These are phyloP conservation scores for Eupithecia dodoneata DNA, from an alignment of 2,888 invertebrate genomes.

Conservation along the genomic window DNA sequence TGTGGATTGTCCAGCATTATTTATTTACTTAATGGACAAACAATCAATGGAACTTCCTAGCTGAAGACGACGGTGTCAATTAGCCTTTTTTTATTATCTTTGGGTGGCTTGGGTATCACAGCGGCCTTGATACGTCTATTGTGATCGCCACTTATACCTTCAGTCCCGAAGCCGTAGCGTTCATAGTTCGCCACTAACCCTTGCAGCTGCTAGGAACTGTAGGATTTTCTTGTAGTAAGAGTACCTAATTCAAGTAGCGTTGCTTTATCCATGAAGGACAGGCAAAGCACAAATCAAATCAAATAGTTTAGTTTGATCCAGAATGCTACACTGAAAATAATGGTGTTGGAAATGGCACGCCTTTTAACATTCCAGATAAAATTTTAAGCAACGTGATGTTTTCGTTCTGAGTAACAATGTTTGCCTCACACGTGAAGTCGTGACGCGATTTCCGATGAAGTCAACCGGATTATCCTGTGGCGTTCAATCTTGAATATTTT, in stretches of 20 bases:
- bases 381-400: not conserved
- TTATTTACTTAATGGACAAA: not conserved
- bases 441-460: conserved; percentile 1
- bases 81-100: too few relatives aligned
- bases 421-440: not conserved
- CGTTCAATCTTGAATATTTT: not conserved
- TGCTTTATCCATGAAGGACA: not conserved
- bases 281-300: not conserved
- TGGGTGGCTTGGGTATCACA: too few relatives aligned
- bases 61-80: too few relatives aligned
- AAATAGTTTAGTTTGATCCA: not conserved
- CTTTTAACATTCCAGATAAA: not conserved
- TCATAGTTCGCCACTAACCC: too few relatives aligned
- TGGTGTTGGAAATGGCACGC: not conserved
- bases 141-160: too few relatives aligned
- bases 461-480: not conserved
- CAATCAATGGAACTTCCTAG: not conserved
- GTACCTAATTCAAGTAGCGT: too few relatives aligned
- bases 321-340: not conserved
- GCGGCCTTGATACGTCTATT: too few relatives aligned
- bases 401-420: not conserved
- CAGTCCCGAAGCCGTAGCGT: too few relatives aligned
- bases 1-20: too few relatives aligned
- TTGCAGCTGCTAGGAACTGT: too few relatives aligned
- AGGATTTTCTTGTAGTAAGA: too few relatives aligned